Base-by-base conservation (phyloP, 1,140 invertebrate genomes). In the Riptortus pedestris region DNA sequence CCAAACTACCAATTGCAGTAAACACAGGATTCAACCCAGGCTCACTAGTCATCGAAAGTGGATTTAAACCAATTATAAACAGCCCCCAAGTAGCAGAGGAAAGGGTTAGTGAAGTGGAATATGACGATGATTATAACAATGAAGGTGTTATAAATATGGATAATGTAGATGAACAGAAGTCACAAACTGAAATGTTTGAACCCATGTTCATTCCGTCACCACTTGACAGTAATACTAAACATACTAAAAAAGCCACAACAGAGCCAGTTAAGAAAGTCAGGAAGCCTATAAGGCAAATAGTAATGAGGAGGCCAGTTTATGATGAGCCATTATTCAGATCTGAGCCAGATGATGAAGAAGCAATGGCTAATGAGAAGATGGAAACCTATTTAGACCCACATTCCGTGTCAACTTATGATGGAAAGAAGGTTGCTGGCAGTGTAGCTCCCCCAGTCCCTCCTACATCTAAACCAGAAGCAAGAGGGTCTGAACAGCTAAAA, bases 21-120 rank as follows among this genome's bases (percentile, higher is more conserved):
- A 87, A 87, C 69, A 85, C 83, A 2, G 88, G 88, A 0, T 91
- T 91, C 70, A 81, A 88, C 72, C 87, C 87, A 0, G 81, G 84
- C 64, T 85, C 85, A 0, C 83, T 91, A 16, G 83, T 90, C 0
- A 84, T 90, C 31, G 88, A 91, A 74, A 82, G 86, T 60, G 88
- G 88, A 0, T 91, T 91, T 69, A 87, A 84, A 64, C 88, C 89
- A 1, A 90, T 91, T 18, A 80, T 88, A n/a, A 62, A 61, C 18
- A 48, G 28, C 5, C 48, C 18, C 7, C 62, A 22, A 69, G 65
- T n/a, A 64, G 74, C 74, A 28, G 74, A 82, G 68, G 77, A 82
- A 38, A 76, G 78, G 64, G 77, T 79, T 28, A 72, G 76, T 28
- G 74, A 73, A 18, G 72, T 73, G 22, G 66, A 68, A 33, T 65